Conservation (phyloP, 2,797 vertebrate genomes). For the Sciurus carolinensis region DNA sequence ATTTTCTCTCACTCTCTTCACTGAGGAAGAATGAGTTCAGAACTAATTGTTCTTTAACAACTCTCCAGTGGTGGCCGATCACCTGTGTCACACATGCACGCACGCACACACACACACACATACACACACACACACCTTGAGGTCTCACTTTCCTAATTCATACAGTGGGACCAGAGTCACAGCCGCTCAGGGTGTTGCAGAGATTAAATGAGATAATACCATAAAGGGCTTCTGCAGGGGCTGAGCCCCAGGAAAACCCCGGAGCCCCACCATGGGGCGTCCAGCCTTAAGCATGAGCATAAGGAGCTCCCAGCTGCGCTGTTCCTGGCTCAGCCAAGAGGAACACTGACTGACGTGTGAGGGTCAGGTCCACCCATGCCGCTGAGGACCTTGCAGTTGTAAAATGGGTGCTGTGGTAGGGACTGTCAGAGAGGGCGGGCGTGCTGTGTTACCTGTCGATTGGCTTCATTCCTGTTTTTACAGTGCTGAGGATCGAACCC, state of each 20-base stretch:
- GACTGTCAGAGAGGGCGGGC: too few species aligned
- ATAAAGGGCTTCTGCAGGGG: background rate
- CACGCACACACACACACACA: too few species aligned
- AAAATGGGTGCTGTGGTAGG: background rate
- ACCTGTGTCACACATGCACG: background rate
- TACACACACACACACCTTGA: too few species aligned
- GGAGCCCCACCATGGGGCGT: background rate
- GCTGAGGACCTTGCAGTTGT: background rate
- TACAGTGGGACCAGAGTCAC: background rate
- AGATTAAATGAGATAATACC: background rate
- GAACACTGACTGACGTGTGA: too few species aligned
- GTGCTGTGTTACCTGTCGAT: too few species aligned
- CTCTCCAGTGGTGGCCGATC: background rate
- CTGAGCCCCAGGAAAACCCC: background rate
- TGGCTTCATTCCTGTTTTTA: too few species aligned
- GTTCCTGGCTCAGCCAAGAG: too few species aligned
- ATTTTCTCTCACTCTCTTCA: background rate
- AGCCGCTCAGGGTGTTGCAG: accelerated
- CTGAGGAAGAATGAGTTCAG: background rate
- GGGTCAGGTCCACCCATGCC: accelerated
- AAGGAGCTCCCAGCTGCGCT: accelerated
- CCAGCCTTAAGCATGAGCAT: too few species aligned
- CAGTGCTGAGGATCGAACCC: background rate
- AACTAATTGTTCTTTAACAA: background rate
- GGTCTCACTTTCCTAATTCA: background rate